These are phyloP conservation scores for Troides aeacus DNA, from an alignment of 2,888 invertebrate species.

Conservation along the genomic window DNA sequence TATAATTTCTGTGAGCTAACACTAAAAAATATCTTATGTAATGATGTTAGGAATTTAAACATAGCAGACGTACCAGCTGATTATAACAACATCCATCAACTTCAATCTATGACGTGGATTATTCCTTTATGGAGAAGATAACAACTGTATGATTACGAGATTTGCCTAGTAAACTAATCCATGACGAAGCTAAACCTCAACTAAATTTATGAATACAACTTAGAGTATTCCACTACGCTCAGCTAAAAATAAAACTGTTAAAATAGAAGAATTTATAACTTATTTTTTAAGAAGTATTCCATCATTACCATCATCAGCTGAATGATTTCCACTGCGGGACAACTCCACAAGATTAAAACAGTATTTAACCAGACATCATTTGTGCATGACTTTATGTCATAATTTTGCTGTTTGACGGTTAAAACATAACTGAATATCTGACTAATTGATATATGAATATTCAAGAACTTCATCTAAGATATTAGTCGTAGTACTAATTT, in stretches of 20 bases:
- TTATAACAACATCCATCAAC: constrained; percentile 19
- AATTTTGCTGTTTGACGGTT: no score
- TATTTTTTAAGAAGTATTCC: neutral
- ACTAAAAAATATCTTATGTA: neutral
- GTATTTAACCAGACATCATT: no score
- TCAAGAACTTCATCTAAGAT: no score
- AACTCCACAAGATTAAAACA: no score
- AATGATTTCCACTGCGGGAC: no score
- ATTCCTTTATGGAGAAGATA: constrained; percentile 16
- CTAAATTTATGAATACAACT: neutral
- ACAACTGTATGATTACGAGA: constrained; percentile 7
- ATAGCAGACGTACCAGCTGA: constrained; percentile 2
- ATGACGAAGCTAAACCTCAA: constrained; percentile 7
- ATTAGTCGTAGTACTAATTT: no score
- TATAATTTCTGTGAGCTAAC: neutral
- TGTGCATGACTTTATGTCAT: no score
- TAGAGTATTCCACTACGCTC: neutral
- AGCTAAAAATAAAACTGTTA: neutral
- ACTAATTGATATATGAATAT: no score
- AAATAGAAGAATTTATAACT: neutral
- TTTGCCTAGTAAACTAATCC: constrained; percentile 11
- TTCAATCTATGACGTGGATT: constrained; percentile 16
- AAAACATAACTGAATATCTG: no score
- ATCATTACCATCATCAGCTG: no score
- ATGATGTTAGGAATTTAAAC: neutral